A percentile compares a stretch with the other conserved stretches of the same genome.
Conservation (phyloP, 2,888 invertebrate genomes). For the Ennomos fuscantarius region DNA sequence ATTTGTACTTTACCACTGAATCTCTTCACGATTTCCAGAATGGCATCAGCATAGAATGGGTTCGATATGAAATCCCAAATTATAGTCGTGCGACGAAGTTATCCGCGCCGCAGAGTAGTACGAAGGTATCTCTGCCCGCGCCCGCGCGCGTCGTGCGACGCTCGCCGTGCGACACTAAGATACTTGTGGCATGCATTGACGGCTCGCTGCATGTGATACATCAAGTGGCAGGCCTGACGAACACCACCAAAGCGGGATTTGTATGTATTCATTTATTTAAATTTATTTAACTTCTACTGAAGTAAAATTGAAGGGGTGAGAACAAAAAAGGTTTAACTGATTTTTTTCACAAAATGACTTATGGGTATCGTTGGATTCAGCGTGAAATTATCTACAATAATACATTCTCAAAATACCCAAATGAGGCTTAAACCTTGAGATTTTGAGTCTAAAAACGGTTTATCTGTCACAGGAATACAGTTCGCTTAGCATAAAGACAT, state of each 20-base stretch:
- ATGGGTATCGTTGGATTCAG: no score
- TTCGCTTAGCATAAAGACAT: no score
- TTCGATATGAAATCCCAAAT: constrained; percentile 89
- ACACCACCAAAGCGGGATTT: constrained; percentile 91
- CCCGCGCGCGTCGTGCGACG: constrained; percentile 60
- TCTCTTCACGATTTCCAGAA: constrained; percentile 52
- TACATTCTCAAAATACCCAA: no score
- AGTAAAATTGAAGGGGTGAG: not conserved
- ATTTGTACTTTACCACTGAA: no score
- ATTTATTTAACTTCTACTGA: no score
- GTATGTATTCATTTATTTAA: constrained; percentile 83
- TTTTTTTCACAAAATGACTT: no score
- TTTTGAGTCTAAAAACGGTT: no score
- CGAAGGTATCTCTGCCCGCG: constrained; percentile 85
- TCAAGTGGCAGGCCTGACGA: constrained; percentile 89
- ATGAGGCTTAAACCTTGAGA: no score
- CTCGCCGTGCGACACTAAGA: constrained; percentile 88
- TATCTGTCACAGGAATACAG: no score
- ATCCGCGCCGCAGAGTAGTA: constrained; percentile 80
- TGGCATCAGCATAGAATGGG: constrained; percentile 85
- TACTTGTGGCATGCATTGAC: constrained; percentile 94
- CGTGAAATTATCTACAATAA: no score
- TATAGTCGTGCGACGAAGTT: constrained; percentile 84
- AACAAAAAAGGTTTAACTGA: no score
- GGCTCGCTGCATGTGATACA: constrained; percentile 93